Percentiles rank a stretch among this genome's conserved stretches.
These are phyloP conservation scores for Chironomus tepperi DNA, from an alignment of 1,140 invertebrate genomes.

Conservation along the genomic window DNA sequence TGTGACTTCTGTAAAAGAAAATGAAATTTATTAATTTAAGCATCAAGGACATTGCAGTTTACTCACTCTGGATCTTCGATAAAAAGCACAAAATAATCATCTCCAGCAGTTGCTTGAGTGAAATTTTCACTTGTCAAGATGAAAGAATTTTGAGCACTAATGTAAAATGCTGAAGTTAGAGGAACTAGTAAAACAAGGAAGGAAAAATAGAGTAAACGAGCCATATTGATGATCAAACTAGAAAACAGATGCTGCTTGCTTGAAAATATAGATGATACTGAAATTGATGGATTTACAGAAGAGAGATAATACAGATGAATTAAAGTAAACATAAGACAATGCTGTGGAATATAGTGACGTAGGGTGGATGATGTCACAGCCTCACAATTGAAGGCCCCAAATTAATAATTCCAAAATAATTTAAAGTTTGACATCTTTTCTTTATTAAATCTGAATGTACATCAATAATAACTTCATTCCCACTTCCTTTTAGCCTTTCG, in stretches of 20 bases:
- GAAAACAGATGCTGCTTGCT: neutral
- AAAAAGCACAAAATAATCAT: neutral
- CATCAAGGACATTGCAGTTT: neutral
- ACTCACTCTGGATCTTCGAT: neutral
- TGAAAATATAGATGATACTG: neutral
- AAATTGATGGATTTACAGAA: neutral
- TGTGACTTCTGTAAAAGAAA: neutral
- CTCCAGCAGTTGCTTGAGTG: neutral
- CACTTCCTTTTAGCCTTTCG: neutral
- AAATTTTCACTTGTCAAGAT: neutral
- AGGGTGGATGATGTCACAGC: no score
- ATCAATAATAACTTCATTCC: neutral
- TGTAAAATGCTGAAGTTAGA: neutral
- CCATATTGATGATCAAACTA: no score
- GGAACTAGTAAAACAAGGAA: neutral
- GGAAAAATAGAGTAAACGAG: no score
- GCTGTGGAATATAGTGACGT: no score
- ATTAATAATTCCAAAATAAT: no score
- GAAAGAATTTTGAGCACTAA: neutral
- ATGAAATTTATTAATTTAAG: neutral
- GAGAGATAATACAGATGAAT: neutral
- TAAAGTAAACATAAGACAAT: neutral
- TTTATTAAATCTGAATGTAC: neutral
- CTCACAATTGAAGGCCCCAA: no score
- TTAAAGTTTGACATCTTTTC: no score